Evolutionary conservation across 2,113 vertebrate genomes (phyloP).

Genomic region (Oreochromis tanganicae): DNA sequence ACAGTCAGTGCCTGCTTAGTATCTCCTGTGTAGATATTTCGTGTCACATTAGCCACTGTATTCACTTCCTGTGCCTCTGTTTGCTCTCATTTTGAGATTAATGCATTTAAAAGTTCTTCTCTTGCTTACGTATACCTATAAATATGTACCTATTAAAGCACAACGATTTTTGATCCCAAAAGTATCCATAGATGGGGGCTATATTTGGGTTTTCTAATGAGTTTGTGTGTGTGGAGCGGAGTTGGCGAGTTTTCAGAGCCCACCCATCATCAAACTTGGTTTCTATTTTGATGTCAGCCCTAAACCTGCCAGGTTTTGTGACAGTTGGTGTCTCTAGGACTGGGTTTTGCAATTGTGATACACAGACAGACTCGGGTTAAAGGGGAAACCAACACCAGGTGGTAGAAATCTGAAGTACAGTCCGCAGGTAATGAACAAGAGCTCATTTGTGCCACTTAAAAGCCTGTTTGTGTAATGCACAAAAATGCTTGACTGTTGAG

Average conservation of each 20-base stretch:
- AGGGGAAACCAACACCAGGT: not conserved
- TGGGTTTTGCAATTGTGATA: not conserved
- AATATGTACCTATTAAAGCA: not conserved
- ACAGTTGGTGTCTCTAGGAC: not conserved
- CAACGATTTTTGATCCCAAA: not conserved
- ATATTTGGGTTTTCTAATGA: not conserved
- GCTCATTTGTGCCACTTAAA: not conserved
- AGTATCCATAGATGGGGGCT: not conserved
- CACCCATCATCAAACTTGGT: not conserved
- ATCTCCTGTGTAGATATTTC: not conserved
- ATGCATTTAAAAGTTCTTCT: not conserved
- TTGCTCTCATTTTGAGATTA: not conserved
- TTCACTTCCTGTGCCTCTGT: not conserved
- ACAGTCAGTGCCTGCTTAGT: not conserved
- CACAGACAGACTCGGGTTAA: not conserved
- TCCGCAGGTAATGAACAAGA: not conserved
- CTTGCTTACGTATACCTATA: not conserved
- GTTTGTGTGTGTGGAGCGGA: not conserved
- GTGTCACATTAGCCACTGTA: not conserved
- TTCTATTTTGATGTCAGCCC: not conserved
- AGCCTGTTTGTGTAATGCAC: not conserved
- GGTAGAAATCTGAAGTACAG: not conserved
- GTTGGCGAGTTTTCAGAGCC: not conserved
- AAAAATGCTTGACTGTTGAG: not conserved
- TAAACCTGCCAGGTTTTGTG: not conserved